Evolutionary conservation across 2,113 vertebrate genomes (phyloP).

Genomic region (Poecile atricapillus): DNA sequence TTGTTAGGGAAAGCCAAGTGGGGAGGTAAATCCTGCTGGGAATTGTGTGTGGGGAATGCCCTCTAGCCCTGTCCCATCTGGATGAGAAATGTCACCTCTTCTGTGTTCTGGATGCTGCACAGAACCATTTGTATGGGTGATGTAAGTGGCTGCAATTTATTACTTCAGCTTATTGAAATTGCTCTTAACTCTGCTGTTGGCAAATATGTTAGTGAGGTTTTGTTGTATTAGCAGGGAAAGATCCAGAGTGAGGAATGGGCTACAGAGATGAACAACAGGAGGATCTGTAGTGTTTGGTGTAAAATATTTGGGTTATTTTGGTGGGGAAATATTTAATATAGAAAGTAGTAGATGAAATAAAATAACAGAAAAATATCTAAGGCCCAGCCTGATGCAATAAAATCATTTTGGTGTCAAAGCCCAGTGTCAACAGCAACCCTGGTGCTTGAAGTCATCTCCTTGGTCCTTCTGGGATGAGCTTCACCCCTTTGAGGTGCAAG

Average conservation of each 20-base stretch:
- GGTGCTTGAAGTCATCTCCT: background rate
- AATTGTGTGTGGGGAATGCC: fast-evolving
- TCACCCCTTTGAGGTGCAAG: background rate
- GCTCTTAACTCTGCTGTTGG: background rate
- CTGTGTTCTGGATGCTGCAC: background rate
- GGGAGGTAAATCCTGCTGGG: background rate
- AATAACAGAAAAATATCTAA: background rate
- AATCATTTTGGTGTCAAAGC: background rate
- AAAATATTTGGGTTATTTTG: background rate
- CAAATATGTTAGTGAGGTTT: background rate
- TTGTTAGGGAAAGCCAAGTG: background rate
- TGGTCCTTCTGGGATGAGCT: background rate
- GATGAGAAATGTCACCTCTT: background rate
- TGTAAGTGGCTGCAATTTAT: background rate
- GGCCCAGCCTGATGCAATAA: background rate
- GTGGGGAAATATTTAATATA: too few relatives aligned
- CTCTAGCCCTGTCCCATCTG: background rate
- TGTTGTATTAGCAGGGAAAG: background rate
- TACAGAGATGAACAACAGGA: background rate
- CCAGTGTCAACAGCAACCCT: background rate
- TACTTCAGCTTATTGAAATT: background rate
- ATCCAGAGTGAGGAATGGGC: background rate
- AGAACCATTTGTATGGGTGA: background rate
- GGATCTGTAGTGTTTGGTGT: background rate
- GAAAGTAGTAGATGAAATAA: background rate